phyloP scores from a whole-genome alignment of 1,140 invertebrate species.

The Pemphigus obesinymphae region DNA sequence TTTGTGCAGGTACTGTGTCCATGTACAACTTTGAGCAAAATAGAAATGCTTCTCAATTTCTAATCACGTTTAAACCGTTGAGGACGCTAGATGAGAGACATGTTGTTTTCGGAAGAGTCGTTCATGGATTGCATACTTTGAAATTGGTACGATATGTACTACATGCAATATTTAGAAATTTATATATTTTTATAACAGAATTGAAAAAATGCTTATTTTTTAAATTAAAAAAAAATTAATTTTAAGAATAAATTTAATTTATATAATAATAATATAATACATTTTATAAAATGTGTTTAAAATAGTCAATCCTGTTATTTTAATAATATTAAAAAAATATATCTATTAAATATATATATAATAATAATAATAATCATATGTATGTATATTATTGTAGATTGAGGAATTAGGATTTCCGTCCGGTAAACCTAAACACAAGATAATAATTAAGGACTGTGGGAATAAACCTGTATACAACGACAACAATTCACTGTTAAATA shows the following conservation, averaged over 20 bases:
- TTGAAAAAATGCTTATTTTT: not conserved
- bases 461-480: no score
- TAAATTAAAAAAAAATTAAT: not conserved
- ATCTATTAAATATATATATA: not conserved
- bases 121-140: not conserved
- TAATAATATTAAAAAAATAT: not conserved
- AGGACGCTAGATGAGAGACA: not conserved
- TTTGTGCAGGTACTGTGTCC: not conserved
- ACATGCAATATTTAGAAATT: no score
- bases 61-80: slow-evolving; percentile 16
- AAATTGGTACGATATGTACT: no score
- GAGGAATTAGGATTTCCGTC: not conserved
- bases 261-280: no score
- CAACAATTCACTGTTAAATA: no score
- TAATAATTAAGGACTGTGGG: not conserved
- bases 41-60: slow-evolving; percentile 1
- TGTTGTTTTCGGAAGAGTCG: slow-evolving; percentile 11
- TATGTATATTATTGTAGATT: not conserved
- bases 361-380: not conserved
- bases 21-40: slow-evolving; percentile 14
- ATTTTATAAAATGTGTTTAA: not conserved
- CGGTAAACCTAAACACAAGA: slow-evolving; percentile 22
- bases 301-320: not conserved
- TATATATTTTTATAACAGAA: not conserved
- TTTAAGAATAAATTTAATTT: not conserved